Base-by-base conservation (phyloP, 2,888 invertebrate genomes). In the Chymomyza caudatula region DNA sequence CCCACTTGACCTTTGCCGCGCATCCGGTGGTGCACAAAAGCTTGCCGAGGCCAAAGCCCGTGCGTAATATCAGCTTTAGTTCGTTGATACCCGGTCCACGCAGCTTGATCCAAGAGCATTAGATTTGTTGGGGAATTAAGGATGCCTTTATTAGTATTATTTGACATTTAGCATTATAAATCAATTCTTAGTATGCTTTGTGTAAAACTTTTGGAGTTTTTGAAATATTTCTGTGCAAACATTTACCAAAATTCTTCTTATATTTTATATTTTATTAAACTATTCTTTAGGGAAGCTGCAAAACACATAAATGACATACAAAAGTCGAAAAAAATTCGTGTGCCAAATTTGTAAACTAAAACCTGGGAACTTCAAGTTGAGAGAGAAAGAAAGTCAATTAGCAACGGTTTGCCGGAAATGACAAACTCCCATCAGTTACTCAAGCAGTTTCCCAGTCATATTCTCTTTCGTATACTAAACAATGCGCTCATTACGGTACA, bases 1-100 rank as follows among this genome's bases (percentile, higher is more conserved):
- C 85, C 4, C 81, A 83, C 17, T 71, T 85, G 17, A 78, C 85
- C 19, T 83, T 76, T 60, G 74, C 83, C 1, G 85, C 83, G 3
- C 65, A 37, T 1, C 83, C 83, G 13, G 76, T 83, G 56, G 67
- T 83, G 37, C 86, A 83, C 55, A 82, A 83, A 55, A 72, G 57
- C 71, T 60, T 83, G 73, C 83, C 85, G 0, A 51, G 57, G 25
- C 76, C 79, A 59, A 83, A 83, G 25, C 77, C 81, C 0, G 83
- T 85, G 56, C 73, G 83, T 6, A 76, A 65, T 49, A 68, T 83
- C 0, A 83, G 85, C 69, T 83, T 58, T 23, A 74, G 55, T 20
- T 71, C 76, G 1, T 55, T 81, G 4, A 2, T 60, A 2, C 75
- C 72, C 1, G 69, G 67, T 6, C 77, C 76, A 22, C 72, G 69